Conservation (phyloP, 2,113 vertebrate genomes). For the Tinamus guttatus region DNA sequence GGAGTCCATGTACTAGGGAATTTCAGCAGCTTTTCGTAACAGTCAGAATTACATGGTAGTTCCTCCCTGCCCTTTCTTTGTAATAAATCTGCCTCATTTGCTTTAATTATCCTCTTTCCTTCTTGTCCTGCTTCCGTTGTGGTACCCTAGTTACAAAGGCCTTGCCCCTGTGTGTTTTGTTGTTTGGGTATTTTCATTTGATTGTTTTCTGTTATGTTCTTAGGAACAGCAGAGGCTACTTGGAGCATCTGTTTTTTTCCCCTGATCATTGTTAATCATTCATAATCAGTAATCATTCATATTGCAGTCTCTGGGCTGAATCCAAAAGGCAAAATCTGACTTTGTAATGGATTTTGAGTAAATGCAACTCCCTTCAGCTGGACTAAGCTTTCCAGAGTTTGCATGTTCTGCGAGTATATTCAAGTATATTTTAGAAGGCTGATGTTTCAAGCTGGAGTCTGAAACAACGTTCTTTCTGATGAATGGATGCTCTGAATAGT, state of each 20-base stretch:
- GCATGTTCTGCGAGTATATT: neutral
- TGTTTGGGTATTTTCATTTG: neutral
- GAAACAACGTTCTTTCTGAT: neutral
- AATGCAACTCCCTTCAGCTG: neutral
- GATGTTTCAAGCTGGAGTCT: neutral
- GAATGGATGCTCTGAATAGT: neutral
- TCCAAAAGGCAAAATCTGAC: neutral
- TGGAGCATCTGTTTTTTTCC: neutral
- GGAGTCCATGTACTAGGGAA: neutral
- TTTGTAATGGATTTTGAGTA: neutral
- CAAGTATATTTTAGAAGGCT: neutral
- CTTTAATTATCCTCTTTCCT: neutral
- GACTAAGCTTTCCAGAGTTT: neutral
- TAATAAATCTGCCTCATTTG: neutral
- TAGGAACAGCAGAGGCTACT: neutral
- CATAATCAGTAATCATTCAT: neutral
- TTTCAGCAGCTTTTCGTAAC: neutral
- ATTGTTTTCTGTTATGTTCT: neutral
- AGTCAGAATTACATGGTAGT: neutral
- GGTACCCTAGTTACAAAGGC: neutral
- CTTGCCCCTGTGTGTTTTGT: neutral
- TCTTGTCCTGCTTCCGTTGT: neutral
- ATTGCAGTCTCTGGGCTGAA: neutral
- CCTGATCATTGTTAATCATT: neutral
- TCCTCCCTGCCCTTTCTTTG: neutral